phyloP scores from a whole-genome alignment of 2,113 vertebrate species.

The Hippocampus guttulatus region DNA sequence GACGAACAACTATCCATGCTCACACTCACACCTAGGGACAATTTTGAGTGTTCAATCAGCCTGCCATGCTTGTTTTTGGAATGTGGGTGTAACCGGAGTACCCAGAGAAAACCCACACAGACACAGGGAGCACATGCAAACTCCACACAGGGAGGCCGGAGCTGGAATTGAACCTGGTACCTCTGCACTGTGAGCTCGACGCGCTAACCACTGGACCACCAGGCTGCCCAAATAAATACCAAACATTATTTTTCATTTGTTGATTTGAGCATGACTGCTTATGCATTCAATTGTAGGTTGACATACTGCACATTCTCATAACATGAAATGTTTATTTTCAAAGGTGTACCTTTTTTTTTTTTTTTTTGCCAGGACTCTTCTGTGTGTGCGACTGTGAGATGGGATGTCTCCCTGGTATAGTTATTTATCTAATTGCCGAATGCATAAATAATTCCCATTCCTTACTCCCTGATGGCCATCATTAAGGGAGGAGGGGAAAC shows the following conservation, averaged over 20 bases:
- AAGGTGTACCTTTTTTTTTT: background rate
- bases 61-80: too few species aligned
- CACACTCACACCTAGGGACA: too few species aligned
- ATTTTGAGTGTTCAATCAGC: too few species aligned
- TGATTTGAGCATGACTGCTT: background rate
- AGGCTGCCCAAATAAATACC: background rate
- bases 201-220: too few species aligned
- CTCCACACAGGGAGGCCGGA: too few species aligned
- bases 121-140: too few species aligned
- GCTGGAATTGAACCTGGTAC: too few species aligned
- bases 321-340: background rate
- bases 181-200: too few species aligned
- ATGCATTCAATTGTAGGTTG: background rate
- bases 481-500: constrained; percentile 55
- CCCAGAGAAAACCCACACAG: too few species aligned
- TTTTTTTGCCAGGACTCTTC: constrained; percentile 4
- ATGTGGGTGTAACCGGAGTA: too few species aligned
- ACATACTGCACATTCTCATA: background rate
- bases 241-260: background rate
- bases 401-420: constrained; percentile 41
- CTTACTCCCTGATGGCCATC: constrained; percentile 52
- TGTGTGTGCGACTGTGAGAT: constrained; percentile 12
- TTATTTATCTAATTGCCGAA: constrained; percentile 61
- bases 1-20: too few species aligned
- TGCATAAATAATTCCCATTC: constrained; percentile 63